Evolutionary conservation across 2,888 invertebrate species (phyloP), one percentile per base, ranked within the genome.

Genomic region (Sphinx pinastri): DNA sequence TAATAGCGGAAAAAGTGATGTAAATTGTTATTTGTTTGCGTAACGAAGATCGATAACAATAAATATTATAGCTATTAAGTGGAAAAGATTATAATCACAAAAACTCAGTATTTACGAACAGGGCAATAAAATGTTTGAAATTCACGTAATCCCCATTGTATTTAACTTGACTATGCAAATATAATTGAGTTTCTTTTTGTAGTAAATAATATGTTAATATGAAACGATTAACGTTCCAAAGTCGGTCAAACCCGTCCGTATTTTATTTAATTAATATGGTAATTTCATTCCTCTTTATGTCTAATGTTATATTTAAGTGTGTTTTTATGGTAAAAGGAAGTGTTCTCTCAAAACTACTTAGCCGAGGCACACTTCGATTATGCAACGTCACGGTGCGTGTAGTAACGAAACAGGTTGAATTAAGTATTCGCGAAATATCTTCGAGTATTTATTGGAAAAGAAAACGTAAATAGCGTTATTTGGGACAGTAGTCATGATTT

Each of bases 251-350:
- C 75, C 71, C 71, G 68, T 69, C 71, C 60, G 60, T 71, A 71
- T 75, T 76, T 74, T 73, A 60, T 60, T 63, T 63, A 47, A 78
- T 81, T 81, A 75, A 72, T 74, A 82, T 77, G 80, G 68, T 75
- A 82, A 81, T 78, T 72, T 73, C 49, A 68, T 63, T 51, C 49
- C 49, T 49, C 63, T 49, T 63, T 49, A 63, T 49, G 63, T 49
- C 47, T 63, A 63, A 63, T 63, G 60, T n/a, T 19, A 47, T 63
- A 16, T 16, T 55, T 3, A 72, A 72, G 70, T 71, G 71, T 57
- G 69, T 70, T 68, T 67, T 71, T 68, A 68, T 73, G 52, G 49
- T 60, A 73, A 69, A 59, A 73, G 72, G 75, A 72, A 75, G 71
- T 72, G 71, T 72, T 72, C 69, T 55, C 55, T 73, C 70, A 71